Evolutionary conservation across 1,140 invertebrate genomes (phyloP).

Genomic region (Carcinoscorpius rotundicauda): DNA sequence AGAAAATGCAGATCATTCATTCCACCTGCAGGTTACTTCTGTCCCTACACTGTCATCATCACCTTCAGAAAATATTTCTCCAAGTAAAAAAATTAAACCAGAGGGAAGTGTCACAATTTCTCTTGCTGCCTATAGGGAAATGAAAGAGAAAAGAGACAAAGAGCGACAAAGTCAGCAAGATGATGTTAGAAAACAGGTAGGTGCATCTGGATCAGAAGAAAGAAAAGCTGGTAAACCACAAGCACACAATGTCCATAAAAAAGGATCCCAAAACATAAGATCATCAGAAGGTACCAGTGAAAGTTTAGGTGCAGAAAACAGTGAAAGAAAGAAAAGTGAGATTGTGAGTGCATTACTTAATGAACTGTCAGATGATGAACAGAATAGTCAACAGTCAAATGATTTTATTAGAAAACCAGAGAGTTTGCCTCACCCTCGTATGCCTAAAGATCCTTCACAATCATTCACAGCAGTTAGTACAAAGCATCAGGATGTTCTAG

Average conservation of each 20-base stretch:
- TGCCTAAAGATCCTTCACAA: too few relatives aligned
- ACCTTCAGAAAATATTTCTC: background rate
- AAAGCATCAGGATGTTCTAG: too few relatives aligned
- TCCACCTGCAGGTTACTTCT: background rate
- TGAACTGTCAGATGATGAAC: too few relatives aligned
- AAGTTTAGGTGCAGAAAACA: too few relatives aligned
- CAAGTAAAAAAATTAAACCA: background rate
- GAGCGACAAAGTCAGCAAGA: background rate
- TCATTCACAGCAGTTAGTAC: too few relatives aligned
- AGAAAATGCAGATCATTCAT: background rate
- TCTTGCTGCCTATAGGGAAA: background rate
- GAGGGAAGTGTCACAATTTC: background rate
- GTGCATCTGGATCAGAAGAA: background rate
- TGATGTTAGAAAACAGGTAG: background rate
- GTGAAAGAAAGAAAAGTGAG: too few relatives aligned
- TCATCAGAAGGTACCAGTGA: background rate
- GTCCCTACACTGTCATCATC: background rate
- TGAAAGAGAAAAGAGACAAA: constrained; percentile 1
- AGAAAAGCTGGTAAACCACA: background rate
- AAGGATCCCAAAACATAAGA: background rate
- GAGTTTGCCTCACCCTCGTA: too few relatives aligned
- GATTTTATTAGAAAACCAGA: too few relatives aligned
- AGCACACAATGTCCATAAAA: background rate
- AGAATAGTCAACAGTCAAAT: too few relatives aligned
- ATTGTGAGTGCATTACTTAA: too few relatives aligned